These are phyloP conservation scores for Amphiura filiformis DNA, from an alignment of 35 echinoderm and acorn worm genomes.

Conservation along the genomic window DNA sequence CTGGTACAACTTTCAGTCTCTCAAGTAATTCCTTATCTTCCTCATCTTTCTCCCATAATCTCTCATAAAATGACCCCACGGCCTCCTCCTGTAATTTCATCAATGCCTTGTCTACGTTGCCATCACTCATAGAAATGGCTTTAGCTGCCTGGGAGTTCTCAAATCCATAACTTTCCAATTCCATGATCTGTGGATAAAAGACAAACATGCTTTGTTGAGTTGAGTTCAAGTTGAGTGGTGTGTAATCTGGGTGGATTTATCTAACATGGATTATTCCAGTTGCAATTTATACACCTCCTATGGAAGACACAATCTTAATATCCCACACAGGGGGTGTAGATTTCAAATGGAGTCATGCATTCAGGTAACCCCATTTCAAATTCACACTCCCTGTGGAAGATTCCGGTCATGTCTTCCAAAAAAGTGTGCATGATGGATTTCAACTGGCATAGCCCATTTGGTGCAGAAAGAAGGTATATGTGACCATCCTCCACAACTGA, in stretches of 20 bases:
- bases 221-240: too few species aligned
- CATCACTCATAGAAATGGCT: conserved; percentile 26
- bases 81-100: conserved; percentile 18
- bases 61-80: conserved; percentile 5
- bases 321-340: too few species aligned
- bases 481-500: neutral
- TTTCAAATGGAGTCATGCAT: too few species aligned
- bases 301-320: too few species aligned
- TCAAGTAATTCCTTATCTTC: neutral
- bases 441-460: neutral
- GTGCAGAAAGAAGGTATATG: neutral
- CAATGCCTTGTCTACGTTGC: conserved; percentile 38
- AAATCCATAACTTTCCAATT: conserved; percentile 6
- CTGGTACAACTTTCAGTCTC: neutral
- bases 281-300: too few species aligned
- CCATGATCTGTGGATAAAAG: too few species aligned
- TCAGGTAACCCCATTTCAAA: too few species aligned
- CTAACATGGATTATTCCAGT: too few species aligned
- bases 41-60: conserved; percentile 26
- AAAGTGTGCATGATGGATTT: neutral
- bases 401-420: neutral
- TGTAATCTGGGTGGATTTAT: neutral
- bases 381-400: too few species aligned
- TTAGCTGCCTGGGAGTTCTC: neutral
- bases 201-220: too few species aligned